phyloP scores from a whole-genome alignment of 2,888 invertebrate genomes.

The Ochlodes sylvanus region DNA sequence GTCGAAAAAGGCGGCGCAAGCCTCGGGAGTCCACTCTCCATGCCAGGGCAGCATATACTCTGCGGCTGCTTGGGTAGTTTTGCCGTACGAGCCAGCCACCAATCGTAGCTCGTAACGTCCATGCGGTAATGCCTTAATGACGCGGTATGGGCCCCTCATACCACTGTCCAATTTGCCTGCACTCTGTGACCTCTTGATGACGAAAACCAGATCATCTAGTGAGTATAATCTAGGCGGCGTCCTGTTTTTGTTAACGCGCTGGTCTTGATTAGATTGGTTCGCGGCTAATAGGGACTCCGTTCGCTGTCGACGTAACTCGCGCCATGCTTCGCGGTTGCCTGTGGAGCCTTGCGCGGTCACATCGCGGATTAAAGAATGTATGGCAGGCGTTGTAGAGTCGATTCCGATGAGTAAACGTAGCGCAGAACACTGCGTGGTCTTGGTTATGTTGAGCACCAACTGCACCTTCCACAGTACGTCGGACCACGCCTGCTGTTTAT shows the following conservation, averaged over 20 bases:
- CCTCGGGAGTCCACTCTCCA: no score
- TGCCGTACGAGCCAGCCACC: constrained; percentile 11
- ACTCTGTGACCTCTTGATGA: background rate
- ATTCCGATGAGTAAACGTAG: no score
- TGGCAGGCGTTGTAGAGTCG: no score
- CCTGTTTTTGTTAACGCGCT: background rate
- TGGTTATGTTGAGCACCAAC: constrained; percentile 29
- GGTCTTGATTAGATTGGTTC: background rate
- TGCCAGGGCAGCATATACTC: no score
- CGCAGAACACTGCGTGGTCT: constrained; percentile 9
- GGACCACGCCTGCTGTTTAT: constrained; percentile 3
- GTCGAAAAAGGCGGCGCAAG: background rate
- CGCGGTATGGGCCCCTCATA: constrained; percentile 12
- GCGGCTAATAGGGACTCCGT: constrained; percentile 5
- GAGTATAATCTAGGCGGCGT: background rate
- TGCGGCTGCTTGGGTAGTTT: no score
- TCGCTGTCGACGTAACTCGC: constrained; percentile 10
- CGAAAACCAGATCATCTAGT: background rate
- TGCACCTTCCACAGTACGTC: constrained; percentile 23
- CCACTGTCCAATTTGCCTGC: constrained; percentile 5
- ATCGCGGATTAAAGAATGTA: no score
- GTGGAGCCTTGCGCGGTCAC: no score
- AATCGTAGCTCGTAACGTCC: constrained; percentile 17
- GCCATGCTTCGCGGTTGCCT: background rate
- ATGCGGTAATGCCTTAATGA: background rate